Conservation (phyloP, 1,140 invertebrate genomes). For the Centruroides sculpturatus region DNA sequence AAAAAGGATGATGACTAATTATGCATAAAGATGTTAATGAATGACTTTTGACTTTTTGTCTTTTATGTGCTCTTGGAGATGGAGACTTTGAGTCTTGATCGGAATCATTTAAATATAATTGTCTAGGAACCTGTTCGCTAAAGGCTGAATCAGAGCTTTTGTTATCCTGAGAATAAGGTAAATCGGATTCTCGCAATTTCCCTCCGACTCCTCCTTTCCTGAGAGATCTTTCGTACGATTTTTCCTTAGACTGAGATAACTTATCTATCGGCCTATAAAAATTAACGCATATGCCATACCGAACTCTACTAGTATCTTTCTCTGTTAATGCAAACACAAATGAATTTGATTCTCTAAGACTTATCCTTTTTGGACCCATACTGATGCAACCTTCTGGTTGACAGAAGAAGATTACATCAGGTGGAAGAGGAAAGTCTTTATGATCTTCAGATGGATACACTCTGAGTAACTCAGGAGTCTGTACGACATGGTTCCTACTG, state of each 20-base stretch:
- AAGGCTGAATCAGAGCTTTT: conserved; percentile 69
- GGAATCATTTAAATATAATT: neutral
- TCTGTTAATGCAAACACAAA: conserved; percentile 98
- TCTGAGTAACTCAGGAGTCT: conserved; percentile 77
- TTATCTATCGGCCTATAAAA: conserved; percentile 78
- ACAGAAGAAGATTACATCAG: conserved; percentile 98
- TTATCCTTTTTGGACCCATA: conserved; percentile 69
- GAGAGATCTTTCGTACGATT: conserved; percentile 17
- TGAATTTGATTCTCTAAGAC: conserved; percentile 74
- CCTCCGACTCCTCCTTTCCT: conserved; percentile 16
- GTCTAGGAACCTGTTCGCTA: conserved; percentile 1
- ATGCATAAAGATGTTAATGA: conserved; percentile 86
- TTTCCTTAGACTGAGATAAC: conserved; percentile 33
- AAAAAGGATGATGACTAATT: conserved; percentile 97
- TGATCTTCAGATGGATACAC: conserved; percentile 96
- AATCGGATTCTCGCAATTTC: conserved; percentile 31
- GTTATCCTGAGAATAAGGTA: conserved; percentile 50
- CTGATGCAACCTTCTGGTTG: conserved; percentile 96
- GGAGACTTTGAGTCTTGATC: conserved; percentile 13
- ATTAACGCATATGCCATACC: conserved; percentile 92
- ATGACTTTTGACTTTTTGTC: conserved; percentile 56
- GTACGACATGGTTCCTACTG: conserved; percentile 18
- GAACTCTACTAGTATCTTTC: conserved; percentile 76
- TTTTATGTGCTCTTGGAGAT: conserved; percentile 16
- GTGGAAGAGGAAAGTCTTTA: conserved; percentile 82